Evolutionary conservation across 2,113 vertebrate species (phyloP).

Genomic region (Caranx melampygus): DNA sequence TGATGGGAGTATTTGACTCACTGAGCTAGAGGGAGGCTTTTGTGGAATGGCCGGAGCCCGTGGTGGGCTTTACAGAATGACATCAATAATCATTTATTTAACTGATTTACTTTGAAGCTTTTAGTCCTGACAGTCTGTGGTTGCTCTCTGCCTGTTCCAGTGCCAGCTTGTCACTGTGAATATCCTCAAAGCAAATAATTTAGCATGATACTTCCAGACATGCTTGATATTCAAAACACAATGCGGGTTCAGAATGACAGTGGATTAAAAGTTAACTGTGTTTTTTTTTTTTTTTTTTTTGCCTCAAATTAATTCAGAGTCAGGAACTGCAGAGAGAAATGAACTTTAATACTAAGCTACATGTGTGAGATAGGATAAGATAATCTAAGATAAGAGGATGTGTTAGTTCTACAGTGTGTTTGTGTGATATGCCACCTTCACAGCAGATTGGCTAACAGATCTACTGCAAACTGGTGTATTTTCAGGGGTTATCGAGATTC

Average conservation of each 20-base stretch:
- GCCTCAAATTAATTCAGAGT: conserved; percentile 33
- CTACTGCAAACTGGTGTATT: not conserved
- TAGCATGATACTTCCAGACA: conserved; percentile 25
- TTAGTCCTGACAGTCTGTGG: conserved; percentile 21
- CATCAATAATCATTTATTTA: conserved; percentile 35
- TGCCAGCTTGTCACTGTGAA: conserved; percentile 35
- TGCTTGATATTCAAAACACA: conserved; percentile 54
- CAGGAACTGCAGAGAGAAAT: not conserved
- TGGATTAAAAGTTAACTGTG: conserved; percentile 27
- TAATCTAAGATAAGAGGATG: conserved; percentile 2
- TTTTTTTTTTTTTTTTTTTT: not conserved
- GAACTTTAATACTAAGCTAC: not conserved
- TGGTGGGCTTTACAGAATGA: conserved; percentile 35
- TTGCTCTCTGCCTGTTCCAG: not conserved
- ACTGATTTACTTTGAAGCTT: conserved; percentile 56
- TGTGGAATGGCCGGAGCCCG: conserved; percentile 6
- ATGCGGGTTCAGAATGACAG: not conserved
- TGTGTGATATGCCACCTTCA: not conserved
- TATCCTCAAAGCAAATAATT: conserved; percentile 49
- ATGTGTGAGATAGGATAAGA: conserved; percentile 14
- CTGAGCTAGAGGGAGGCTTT: conserved; percentile 29
- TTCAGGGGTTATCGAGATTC: not conserved
- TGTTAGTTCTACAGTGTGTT: not conserved
- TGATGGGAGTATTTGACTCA: conserved; percentile 18
- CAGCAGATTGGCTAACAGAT: not conserved